A percentile compares a stretch with the other conserved stretches of the same genome.
These are phyloP conservation scores for Motacilla alba DNA, from an alignment of 2,113 vertebrate genomes.

Conservation along the genomic window DNA sequence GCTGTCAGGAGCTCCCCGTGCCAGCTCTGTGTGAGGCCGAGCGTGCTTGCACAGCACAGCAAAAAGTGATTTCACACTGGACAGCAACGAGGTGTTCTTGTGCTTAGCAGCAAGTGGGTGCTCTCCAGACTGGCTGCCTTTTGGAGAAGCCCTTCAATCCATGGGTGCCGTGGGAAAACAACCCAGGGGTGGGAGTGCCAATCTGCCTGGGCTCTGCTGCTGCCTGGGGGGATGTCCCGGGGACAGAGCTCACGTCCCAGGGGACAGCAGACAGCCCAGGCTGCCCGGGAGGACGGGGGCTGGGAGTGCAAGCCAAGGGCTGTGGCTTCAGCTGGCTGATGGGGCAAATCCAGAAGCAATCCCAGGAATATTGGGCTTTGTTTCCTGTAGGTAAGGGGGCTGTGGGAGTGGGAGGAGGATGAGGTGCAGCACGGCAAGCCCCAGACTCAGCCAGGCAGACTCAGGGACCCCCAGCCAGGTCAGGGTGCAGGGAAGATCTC, in stretches of 20 bases:
- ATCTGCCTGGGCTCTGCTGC: not conserved
- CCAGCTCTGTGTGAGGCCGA: slow-evolving; percentile 34
- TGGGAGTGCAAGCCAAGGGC: not conserved
- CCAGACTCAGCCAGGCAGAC: not conserved
- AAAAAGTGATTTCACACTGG: slow-evolving; percentile 39
- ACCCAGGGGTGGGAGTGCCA: not conserved
- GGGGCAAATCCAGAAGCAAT: too few species aligned
- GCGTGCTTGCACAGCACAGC: not conserved
- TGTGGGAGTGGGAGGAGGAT: not conserved
- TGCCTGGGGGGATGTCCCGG: not conserved
- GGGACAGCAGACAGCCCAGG: not conserved
- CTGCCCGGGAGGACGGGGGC: not conserved
- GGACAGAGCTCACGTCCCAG: not conserved
- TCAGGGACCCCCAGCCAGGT: rapidly evolving
- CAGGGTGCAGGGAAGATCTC: not conserved
- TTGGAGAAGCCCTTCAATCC: not conserved
- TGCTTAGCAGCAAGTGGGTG: not conserved
- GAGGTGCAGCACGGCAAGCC: rapidly evolving
- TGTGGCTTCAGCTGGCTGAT: too few species aligned
- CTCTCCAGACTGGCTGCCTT: not conserved
- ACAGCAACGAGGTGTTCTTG: slow-evolving; percentile 17
- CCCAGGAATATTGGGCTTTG: too few species aligned
- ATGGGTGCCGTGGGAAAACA: not conserved
- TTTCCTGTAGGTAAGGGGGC: too few species aligned
- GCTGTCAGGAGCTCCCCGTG: not conserved